Evolutionary conservation across 2,888 invertebrate species (phyloP).

Genomic region (Pachycephus smyrnensis): DNA sequence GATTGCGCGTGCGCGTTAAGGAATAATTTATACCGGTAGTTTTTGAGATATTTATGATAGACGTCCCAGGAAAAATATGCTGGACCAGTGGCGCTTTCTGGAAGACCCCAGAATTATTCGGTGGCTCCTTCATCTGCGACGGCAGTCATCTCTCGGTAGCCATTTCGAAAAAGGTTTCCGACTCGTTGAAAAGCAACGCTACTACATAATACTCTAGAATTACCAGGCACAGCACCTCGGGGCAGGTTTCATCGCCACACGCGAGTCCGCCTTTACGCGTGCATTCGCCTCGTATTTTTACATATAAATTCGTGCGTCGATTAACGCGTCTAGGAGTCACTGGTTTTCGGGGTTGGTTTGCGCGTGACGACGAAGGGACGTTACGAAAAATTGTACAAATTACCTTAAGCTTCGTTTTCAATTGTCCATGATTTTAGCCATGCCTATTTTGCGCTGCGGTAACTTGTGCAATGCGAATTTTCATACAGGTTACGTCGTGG

Average conservation of each 20-base stretch:
- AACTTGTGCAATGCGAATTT: no score
- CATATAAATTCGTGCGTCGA: neutral
- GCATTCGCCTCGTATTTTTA: neutral
- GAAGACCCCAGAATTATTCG: neutral
- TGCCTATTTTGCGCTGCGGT: no score
- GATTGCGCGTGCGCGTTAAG: neutral
- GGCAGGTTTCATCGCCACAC: slow-evolving; percentile 39
- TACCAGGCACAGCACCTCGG: slow-evolving; percentile 48
- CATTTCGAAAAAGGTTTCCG: neutral
- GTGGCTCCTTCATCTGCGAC: slow-evolving; percentile 2
- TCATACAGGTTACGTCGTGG: no score
- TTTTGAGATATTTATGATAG: no score
- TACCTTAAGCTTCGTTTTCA: neutral
- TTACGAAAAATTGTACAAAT: neutral
- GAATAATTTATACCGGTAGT: neutral
- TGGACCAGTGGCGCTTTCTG: neutral
- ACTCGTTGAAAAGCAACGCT: slow-evolving; percentile 29
- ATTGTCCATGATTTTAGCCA: neutral
- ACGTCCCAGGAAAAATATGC: no score
- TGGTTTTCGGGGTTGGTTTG: neutral
- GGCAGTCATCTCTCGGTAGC: neutral
- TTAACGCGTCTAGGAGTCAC: neutral
- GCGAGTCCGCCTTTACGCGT: slow-evolving; percentile 4
- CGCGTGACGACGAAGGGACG: neutral
- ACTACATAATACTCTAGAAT: slow-evolving; percentile 55